These are phyloP conservation scores for Paraescarpia echinospica DNA, from an alignment of 1,140 invertebrate species.

Conservation along the genomic window DNA sequence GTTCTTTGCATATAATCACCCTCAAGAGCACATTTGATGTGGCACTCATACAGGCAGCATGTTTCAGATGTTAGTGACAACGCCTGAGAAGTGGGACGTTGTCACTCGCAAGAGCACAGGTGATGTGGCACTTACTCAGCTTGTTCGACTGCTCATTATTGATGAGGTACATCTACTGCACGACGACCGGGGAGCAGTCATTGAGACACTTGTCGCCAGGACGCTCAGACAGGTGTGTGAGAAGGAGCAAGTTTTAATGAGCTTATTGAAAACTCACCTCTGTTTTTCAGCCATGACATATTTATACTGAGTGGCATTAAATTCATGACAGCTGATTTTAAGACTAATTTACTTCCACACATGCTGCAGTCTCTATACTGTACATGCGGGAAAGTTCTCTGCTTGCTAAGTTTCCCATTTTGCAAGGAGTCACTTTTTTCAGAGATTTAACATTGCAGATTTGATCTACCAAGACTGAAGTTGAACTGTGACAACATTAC, in stretches of 20 bases:
- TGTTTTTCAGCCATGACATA: no score
- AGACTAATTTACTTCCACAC: no score
- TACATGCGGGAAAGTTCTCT: no score
- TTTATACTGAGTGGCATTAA: no score
- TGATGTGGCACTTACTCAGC: slow-evolving; percentile 84
- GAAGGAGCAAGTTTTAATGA: slow-evolving; percentile 10
- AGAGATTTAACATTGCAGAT: not conserved
- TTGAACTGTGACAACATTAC: no score
- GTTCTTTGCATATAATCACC: not conserved
- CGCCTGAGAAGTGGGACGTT: slow-evolving; percentile 99
- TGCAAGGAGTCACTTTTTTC: not conserved
- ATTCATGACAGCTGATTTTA: no score
- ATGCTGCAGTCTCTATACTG: no score
- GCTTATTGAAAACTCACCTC: no score
- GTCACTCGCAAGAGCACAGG: slow-evolving; percentile 93
- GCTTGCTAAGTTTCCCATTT: not conserved
- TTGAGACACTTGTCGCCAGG: slow-evolving; percentile 94
- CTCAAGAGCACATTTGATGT: not conserved
- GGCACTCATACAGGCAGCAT: not conserved
- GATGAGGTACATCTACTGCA: slow-evolving; percentile 98
- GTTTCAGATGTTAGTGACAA: slow-evolving; percentile 87
- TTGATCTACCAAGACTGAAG: no score
- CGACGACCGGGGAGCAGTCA: slow-evolving; percentile 94
- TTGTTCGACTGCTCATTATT: slow-evolving; percentile 94
- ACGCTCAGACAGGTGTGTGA: slow-evolving; percentile 78